These are phyloP conservation scores for Drosophila pandora DNA, from an alignment of 1,140 invertebrate species.

Conservation along the genomic window DNA sequence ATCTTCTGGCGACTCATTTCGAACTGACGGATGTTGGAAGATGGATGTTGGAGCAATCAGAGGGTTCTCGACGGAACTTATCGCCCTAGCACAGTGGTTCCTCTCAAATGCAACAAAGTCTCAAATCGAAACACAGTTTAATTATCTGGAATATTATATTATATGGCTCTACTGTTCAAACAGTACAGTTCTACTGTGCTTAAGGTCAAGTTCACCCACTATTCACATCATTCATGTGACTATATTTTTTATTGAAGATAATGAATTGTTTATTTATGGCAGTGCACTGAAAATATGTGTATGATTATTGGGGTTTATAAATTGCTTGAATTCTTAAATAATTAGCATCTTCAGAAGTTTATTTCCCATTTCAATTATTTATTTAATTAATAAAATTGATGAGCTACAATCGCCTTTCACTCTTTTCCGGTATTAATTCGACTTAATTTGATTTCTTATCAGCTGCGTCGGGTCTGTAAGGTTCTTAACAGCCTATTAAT, in stretches of 20 bases:
- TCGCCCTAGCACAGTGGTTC: conserved; percentile 31
- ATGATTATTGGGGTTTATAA: neutral
- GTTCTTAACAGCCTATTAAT: conserved; percentile 25
- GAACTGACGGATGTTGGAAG: conserved; percentile 25
- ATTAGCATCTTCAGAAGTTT: neutral
- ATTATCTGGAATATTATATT: too few relatives aligned
- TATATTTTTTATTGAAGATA: conserved; percentile 54
- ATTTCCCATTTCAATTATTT: neutral
- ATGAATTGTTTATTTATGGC: conserved; percentile 51
- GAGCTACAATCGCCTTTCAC: neutral
- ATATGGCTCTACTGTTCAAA: neutral
- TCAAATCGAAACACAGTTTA: too few relatives aligned
- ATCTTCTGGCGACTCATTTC: conserved; percentile 86
- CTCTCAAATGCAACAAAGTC: neutral
- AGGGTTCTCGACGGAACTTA: conserved; percentile 41
- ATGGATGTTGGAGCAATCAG: neutral
- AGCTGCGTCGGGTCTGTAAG: neutral
- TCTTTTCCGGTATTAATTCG: neutral
- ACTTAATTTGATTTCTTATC: conserved; percentile 27
- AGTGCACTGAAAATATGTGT: conserved; percentile 8
- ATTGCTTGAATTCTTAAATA: neutral
- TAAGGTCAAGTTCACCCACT: conserved; percentile 57
- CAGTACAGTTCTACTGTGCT: neutral
- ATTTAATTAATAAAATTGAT: neutral
- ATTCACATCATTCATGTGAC: conserved; percentile 58